Base-by-base conservation (phyloP, 2,888 invertebrate genomes). In the Schizaphis graminum region DNA sequence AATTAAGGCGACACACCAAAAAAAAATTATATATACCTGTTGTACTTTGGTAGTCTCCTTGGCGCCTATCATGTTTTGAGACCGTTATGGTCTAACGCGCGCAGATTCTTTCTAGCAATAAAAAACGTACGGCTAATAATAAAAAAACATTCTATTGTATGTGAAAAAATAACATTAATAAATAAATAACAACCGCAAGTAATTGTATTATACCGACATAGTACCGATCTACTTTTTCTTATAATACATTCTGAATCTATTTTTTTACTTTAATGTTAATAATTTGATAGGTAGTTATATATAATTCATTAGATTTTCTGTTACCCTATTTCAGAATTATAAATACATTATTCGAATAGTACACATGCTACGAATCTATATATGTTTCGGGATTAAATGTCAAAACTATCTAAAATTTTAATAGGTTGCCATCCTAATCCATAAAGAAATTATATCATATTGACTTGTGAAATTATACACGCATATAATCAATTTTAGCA, bases 51-150 rank as follows among this genome's bases (percentile, higher is more conserved):
- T 56, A 93, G 93, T 90, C 93, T 35, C 11, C 35, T 26, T 90
- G 93, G 93, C 93, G 93, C 93, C 93, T 90, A 90, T 90, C 93
- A 61, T 35, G 85, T 93, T 93, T 93, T 41, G 90, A 77, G n/a
- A 89, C 49, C 61, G 93, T 93, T 57, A 85, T 90, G 93, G 93
- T 93, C 57, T 90, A 85, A 90, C 57, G 93, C 89, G 84, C 93
- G 57, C 89, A 56, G 89, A 89, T 57, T 57, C 47, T 93, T 28
- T 61, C 85, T 35, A 35, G 57, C 90, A 49, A 90, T 90, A 84
- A 85, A 57, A 90, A 85, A 87, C 57, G 90, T 10, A 49, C 41
- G 84, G 77, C 47, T 84, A 89, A 89, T 89, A 86, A 92, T 57
- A 86, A 91, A 53, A 91, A 57, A 87, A 92, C 41, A 86, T 92